Base-by-base conservation (phyloP, 1,140 invertebrate genomes). In the Dufourea novaeangliae region DNA sequence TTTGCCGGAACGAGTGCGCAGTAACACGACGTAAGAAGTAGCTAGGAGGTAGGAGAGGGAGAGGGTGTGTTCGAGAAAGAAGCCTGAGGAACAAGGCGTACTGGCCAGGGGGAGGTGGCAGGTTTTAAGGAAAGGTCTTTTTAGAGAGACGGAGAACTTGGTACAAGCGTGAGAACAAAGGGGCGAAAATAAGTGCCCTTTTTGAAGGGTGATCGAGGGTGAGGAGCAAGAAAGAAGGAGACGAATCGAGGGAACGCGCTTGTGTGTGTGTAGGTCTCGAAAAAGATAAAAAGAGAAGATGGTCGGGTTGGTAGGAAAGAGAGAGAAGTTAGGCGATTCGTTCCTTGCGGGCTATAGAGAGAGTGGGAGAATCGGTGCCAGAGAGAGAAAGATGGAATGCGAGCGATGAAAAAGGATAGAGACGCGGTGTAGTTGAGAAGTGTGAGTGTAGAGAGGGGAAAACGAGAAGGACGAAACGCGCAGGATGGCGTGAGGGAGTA, bases 171-270 rank as follows among this genome's bases (percentile, higher is more conserved):
- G 84, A 87, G 85, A 87, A 87, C 85, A 87, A 87, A 86, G 82
- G 83, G 78, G 83, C 86, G 83, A 87, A 78, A 86, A 82, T 85
- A 85, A 87, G 86, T 86, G 85, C 82, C 82, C 82, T 83, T 87
- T 87, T 85, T 77, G 80, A 83, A 86, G 86, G 85, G 83, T 82
- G 83, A 84, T 61, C 80, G 73, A 80, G 84, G 80, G 85, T 80
- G 78, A 76, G 78, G 78, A 66, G 70, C 70, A 56, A 78, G 75
- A 79, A 74, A 62, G 71, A 85, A 29, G 70, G 78, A 69, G 67
- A 59, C 34, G 57, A 77, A 68, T 50, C 52, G 66, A 68, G 50
- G 41, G 78, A 70, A 62, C 46, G 83, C 68, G 52, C 50, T 22
- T 32, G 68, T 68, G 46, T 50, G 7, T 50, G 75, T 62, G 78